Percentiles rank a stretch among this genome's conserved stretches.
Evolutionary conservation across 2,113 vertebrate genomes (phyloP).

Genomic region (Petromus typicus): DNA sequence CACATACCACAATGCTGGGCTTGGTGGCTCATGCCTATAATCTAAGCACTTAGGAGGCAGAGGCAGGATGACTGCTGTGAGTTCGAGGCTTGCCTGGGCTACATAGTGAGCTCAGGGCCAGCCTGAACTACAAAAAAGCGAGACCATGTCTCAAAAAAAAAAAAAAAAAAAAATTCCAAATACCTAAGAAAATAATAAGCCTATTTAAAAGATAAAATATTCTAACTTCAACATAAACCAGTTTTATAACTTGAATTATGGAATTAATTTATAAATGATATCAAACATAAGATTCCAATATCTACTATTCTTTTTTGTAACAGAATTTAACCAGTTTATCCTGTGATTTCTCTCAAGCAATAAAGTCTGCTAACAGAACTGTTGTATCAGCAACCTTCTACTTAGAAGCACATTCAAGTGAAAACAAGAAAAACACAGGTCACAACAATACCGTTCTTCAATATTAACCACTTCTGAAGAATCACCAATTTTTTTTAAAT

Average conservation of each 20-base stretch:
- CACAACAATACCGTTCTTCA: constrained; percentile 86
- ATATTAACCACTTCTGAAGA: constrained; percentile 70
- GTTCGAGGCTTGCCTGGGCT: too few relatives aligned
- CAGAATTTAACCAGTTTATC: constrained; percentile 50
- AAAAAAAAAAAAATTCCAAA: too few relatives aligned
- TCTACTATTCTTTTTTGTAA: constrained; percentile 53
- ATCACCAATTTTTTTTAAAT: constrained; percentile 42
- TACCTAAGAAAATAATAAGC: constrained; percentile 34
- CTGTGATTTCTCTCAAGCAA: not conserved
- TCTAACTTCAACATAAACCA: too few relatives aligned
- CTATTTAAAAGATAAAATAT: not conserved
- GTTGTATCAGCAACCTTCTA: not conserved
- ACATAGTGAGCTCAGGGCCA: too few relatives aligned
- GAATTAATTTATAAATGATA: constrained; percentile 45
- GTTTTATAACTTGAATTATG: not conserved
- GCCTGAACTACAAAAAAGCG: too few relatives aligned
- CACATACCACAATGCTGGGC: too few relatives aligned
- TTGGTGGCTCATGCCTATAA: too few relatives aligned
- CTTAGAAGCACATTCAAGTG: constrained; percentile 28
- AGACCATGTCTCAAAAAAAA: too few relatives aligned
- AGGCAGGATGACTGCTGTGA: too few relatives aligned
- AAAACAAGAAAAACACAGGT: constrained; percentile 34
- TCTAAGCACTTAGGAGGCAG: too few relatives aligned
- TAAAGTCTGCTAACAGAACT: not conserved
- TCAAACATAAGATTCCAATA: constrained; percentile 20